phyloP scores from a whole-genome alignment of 2,888 invertebrate genomes.

The Macrosiphum euphorbiae region DNA sequence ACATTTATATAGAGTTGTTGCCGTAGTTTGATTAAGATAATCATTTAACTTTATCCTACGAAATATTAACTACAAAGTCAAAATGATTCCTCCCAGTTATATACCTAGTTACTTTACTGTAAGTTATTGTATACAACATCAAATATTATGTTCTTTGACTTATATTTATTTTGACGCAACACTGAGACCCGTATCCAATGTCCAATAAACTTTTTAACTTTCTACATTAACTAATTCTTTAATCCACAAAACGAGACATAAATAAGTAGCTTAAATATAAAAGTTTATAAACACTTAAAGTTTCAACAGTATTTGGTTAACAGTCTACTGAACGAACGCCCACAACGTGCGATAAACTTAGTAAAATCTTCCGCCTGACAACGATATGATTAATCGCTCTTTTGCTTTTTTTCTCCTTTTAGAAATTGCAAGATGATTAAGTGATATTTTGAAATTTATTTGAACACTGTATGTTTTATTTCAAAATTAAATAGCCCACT shows the following conservation, averaged over 20 bases:
- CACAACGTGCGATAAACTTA: conserved; percentile 47
- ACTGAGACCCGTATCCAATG: conserved; percentile 6
- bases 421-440: conserved; percentile 39
- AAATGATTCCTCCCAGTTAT: background rate
- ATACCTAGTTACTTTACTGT: background rate
- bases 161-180: background rate
- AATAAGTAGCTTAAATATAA: conserved; percentile 47
- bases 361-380: conserved; percentile 55
- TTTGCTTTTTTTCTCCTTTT: conserved; percentile 24
- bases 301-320: conserved; percentile 43
- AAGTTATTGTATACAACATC: background rate
- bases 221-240: conserved; percentile 18
- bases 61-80: background rate
- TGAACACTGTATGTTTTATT: conserved; percentile 17
- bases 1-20: conserved; percentile 3
- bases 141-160: background rate
- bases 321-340: conserved; percentile 18
- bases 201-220: conserved; percentile 39
- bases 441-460: conserved; percentile 54
- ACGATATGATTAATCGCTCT: conserved; percentile 53
- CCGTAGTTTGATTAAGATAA: conserved; percentile 22
- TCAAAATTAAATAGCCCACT: conserved; percentile 29
- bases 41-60: background rate
- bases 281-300: conserved; percentile 52
- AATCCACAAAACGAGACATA: conserved; percentile 28